These are phyloP conservation scores for Sicus ferrugineus DNA, from an alignment of 2,888 invertebrate genomes.

Conservation along the genomic window DNA sequence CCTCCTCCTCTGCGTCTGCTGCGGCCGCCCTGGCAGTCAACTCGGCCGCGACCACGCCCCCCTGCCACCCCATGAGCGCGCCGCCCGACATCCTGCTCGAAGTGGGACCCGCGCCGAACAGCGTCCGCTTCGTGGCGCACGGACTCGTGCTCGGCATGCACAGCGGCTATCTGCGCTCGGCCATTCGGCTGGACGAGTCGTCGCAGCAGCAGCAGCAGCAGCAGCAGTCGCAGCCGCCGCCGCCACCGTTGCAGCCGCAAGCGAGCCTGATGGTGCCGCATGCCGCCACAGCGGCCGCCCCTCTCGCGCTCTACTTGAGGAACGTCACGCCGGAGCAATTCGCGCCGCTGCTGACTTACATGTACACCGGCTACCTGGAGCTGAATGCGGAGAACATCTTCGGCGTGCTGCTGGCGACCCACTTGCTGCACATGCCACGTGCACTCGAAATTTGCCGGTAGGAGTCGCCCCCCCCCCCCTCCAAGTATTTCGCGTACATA, in stretches of 20 bases:
- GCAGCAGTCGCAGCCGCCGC: conserved; percentile 44
- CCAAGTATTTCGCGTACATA: background rate
- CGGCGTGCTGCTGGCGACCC: conserved; percentile 75
- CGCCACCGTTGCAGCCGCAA: too few species aligned
- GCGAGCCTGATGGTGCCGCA: background rate
- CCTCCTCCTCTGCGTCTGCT: too few species aligned
- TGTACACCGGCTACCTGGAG: conserved; percentile 78
- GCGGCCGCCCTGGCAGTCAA: too few species aligned
- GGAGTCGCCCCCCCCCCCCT: conserved; percentile 24
- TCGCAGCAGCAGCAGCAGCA: conserved; percentile 29
- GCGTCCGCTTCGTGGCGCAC: conserved; percentile 75
- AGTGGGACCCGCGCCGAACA: conserved; percentile 69
- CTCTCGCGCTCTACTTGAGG: conserved; percentile 65
- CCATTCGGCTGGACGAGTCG: conserved; percentile 65
- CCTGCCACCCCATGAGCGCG: conserved; percentile 48
- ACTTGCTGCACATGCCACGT: conserved; percentile 77
- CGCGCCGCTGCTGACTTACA: conserved; percentile 74
- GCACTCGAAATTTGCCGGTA: conserved; percentile 73
- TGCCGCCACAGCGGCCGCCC: background rate
- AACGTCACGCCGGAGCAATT: conserved; percentile 72
- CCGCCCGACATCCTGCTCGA: conserved; percentile 73
- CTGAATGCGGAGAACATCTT: conserved; percentile 76
- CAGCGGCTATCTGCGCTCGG: conserved; percentile 76
- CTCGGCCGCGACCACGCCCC: background rate
- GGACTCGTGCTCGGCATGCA: conserved; percentile 72